Evolutionary conservation across 1,140 invertebrate genomes (phyloP), one percentile per base, ranked within the genome.

Genomic region (Panulirus ornatus): DNA sequence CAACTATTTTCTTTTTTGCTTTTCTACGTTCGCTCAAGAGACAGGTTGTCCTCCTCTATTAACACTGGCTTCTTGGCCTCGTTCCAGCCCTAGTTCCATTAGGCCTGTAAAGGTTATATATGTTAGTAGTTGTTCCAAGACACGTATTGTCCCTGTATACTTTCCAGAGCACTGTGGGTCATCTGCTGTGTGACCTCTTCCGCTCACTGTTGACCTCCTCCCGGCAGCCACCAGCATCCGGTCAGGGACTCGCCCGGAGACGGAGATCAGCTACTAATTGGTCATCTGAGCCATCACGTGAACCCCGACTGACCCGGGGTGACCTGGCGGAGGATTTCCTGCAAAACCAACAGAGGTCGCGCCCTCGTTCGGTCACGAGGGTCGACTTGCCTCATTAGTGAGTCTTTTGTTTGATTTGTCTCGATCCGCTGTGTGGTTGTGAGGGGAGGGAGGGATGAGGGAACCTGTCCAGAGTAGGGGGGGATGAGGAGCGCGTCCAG

Each of bases 301-400:
- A 51, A 34, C 76, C 76, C 42, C 9, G 42, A 40, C 70, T 79
- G 76, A 79, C 76, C 76, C 51, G n/a, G 51, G 22, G n/a, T 1
- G 54, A 58, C 54, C 44, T 6, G 36, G 6, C 14, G 27, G 36
- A 76, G 30, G 70, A 40, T 75, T 75, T 51, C 47, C 22, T 34
- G 51, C 2, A 36, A 84, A 19, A 36, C 36, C 51, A 58, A 81
- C 47, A 58, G 78, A 81, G 51, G 51, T n/a, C n/a, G 47, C 3
- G 19, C 58, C 14, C 27, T 0, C 54, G 47, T 9, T 63, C 27
- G 78, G 78, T 58, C 47, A 81, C 78, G 36, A 36, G 11, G 78
- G 78, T 81, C 47, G 47, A 81, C 51, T 79, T 40, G 81, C 81
- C 81, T 83, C 51, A 83, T 83, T 83, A 83, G 38, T 34, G 1